Base-by-base conservation (phyloP, 2,888 invertebrate genomes). In the Eupithecia insigniata region DNA sequence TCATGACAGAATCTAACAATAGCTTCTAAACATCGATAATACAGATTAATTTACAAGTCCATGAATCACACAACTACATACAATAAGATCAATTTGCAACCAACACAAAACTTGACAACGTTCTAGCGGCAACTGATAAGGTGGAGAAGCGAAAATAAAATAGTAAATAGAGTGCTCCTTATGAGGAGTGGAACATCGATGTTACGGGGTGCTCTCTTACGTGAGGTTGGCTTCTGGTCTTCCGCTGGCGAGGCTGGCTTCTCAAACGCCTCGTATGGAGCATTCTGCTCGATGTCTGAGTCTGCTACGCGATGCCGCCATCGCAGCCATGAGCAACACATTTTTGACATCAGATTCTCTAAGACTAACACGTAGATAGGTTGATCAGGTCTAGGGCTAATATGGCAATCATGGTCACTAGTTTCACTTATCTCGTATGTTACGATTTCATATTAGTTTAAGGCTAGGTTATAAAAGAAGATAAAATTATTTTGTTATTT, bases 271-370 rank as follows among this genome's bases (percentile, higher is more conserved):
- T 91, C 90, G 73, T 81, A 81, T 26, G 87, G 84, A 60, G 83
- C 80, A 74, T 85, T 83, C 78, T 83, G 79, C 74, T 64, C n/a
- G 36, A 22, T 22, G 34, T 86, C 89, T 72, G 89, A 90, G 79
- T 91, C 92, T 72, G 91, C 91, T 77, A 93, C 90, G 18, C 90
- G 89, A 76, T 92, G 86, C 70, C 92, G 88, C 83, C 92, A 92
- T 80, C 90, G 85, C 76, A 93, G 83, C 93, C 93, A 94, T 81
- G 93, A 93, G 85, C 92, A 92, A 84, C 94, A 94, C 94, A 94
- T 94, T 78, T 85, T 86, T 83, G 80, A 79, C 81, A 81, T 81
- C 77, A 73, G 72, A 85, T 82, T 83, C 83, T 30, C 22, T 39
- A 66, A n/a, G 18, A 22, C 32, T 43, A 64, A 64, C 12, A 39